Percentiles rank a stretch among this genome's conserved stretches.
phyloP scores from a whole-genome alignment of 2,797 vertebrate species.

The Peromyscus attwateri region DNA sequence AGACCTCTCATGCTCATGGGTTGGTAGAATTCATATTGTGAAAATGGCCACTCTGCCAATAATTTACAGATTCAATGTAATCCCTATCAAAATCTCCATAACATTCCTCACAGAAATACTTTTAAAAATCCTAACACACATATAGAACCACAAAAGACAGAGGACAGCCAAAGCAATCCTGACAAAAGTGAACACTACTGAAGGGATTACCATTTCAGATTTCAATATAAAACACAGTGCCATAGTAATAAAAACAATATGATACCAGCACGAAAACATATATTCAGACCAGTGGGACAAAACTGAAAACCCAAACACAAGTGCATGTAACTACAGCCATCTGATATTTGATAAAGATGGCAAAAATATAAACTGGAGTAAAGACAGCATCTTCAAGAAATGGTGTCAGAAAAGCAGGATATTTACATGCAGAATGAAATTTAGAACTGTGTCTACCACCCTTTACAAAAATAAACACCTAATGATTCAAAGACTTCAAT shows the following conservation, averaged over 20 bases:
- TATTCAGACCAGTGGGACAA: background rate
- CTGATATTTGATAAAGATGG: background rate
- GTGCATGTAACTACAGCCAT: background rate
- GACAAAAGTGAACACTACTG: background rate
- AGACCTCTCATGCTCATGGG: background rate
- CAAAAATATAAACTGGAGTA: background rate
- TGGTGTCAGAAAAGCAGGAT: background rate
- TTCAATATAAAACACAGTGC: background rate
- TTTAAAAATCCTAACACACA: background rate
- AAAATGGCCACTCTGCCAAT: background rate
- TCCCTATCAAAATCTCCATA: background rate
- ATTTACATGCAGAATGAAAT: background rate
- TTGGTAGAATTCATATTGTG: background rate
- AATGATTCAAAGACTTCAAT: background rate
- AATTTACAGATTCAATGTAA: background rate
- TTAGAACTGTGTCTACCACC: background rate
- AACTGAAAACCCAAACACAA: background rate
- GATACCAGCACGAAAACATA: background rate
- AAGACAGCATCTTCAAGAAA: background rate
- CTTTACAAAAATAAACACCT: background rate
- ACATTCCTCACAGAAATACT: background rate
- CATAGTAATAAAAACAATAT: background rate
- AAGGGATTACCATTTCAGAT: background rate
- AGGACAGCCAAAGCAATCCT: background rate
- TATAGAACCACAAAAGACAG: background rate